Evolutionary conservation across 2,113 vertebrate species (phyloP).

Genomic region (Dicerorhinus sumatrensis): DNA sequence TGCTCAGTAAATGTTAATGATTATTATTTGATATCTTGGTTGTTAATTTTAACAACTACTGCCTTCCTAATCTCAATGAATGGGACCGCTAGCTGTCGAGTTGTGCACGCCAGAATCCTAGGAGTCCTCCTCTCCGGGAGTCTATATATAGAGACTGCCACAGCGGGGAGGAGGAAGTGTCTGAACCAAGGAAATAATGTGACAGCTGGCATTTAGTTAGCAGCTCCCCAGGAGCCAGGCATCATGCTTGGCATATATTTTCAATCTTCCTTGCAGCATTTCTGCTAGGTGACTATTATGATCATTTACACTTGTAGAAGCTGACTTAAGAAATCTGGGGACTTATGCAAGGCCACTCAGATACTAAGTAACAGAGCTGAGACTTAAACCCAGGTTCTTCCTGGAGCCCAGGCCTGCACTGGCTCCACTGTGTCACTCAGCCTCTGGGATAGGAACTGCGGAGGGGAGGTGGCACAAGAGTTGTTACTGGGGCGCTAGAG

Average conservation of each 20-base stretch:
- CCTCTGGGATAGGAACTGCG: neutral
- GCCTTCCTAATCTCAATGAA: neutral
- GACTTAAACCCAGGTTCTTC: neutral
- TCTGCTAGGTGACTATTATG: neutral
- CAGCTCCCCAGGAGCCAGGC: neutral
- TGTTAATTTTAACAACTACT: neutral
- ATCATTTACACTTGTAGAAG: neutral
- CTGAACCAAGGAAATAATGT: fast-evolving
- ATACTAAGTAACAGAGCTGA: neutral
- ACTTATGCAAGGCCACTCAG: too few relatives aligned
- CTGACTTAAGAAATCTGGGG: neutral
- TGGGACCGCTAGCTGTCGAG: neutral
- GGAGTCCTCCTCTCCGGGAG: neutral
- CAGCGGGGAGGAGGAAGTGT: fast-evolving
- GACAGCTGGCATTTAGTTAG: neutral
- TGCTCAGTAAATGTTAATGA: neutral
- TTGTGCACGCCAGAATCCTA: neutral
- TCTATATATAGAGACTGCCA: too few relatives aligned
- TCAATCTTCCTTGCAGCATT: neutral
- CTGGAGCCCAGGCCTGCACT: neutral
- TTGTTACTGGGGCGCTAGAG: neutral
- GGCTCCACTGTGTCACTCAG: neutral
- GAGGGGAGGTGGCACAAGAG: neutral
- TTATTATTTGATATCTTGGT: neutral
- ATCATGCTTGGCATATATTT: neutral